Conservation (phyloP, 2,888 invertebrate species). For the Galeopsomyia nigrocyanea region DNA sequence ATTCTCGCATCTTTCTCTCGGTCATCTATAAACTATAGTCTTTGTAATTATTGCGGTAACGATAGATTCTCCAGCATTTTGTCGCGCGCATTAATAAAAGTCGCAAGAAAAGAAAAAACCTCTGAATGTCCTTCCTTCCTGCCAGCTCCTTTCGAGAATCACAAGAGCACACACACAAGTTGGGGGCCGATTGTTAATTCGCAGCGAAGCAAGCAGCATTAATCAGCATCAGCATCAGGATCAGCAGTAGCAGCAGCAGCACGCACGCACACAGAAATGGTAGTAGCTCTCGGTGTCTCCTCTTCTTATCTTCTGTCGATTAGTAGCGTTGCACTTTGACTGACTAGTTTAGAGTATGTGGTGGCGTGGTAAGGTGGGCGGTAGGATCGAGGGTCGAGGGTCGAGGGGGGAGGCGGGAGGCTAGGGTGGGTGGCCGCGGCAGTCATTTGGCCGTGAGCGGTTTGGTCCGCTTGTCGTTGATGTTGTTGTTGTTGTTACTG, state of each 20-base stretch:
- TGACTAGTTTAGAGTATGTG: conserved; percentile 66
- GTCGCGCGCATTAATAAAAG: neutral
- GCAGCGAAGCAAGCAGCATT: no score
- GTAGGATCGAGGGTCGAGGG: neutral
- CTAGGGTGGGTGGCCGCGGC: conserved; percentile 1
- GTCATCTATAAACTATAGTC: conserved; percentile 48
- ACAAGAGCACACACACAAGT: no score
- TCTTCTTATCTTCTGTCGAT: conserved; percentile 22
- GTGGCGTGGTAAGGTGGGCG: neutral
- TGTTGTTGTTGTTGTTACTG: neutral
- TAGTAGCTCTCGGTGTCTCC: neutral
- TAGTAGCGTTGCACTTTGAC: conserved; percentile 67
- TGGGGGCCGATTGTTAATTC: no score
- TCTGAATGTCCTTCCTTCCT: no score
- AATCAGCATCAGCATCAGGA: no score
- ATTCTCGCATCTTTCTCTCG: conserved; percentile 1
- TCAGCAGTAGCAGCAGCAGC: no score
- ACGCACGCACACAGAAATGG: neutral
- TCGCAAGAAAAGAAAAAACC: neutral
- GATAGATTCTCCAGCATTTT: conserved; percentile 43
- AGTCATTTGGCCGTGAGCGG: neutral
- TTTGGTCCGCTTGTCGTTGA: neutral
- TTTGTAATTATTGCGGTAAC: conserved; percentile 51
- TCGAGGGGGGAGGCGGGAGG: conserved; percentile 6
- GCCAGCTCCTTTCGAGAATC: no score